Percentiles rank a stretch among this genome's conserved stretches.
phyloP scores from a whole-genome alignment of 2,797 vertebrate genomes.

The Enteromius paludinosus region DNA sequence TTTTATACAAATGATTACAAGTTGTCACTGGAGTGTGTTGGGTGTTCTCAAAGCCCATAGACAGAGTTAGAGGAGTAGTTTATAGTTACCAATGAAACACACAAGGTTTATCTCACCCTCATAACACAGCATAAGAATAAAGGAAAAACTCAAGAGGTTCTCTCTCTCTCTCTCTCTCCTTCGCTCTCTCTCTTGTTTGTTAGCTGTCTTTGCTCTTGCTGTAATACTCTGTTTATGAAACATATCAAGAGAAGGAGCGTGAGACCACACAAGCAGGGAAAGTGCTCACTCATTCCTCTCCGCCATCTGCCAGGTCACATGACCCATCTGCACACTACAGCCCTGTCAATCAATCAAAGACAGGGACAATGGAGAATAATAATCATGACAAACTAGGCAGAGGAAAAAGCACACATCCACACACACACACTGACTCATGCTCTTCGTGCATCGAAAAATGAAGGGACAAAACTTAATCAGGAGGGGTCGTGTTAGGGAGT shows the following conservation, averaged over 20 bases:
- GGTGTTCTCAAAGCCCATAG: background rate
- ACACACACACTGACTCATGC: slow-evolving; percentile 47
- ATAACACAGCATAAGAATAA: slow-evolving; percentile 1
- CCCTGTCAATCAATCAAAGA: slow-evolving; percentile 91
- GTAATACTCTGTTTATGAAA: slow-evolving; percentile 71
- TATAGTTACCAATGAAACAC: background rate
- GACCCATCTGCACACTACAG: slow-evolving; percentile 67
- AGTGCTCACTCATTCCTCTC: slow-evolving; percentile 71
- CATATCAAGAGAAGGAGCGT: slow-evolving; percentile 55
- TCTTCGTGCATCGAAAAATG: slow-evolving; percentile 76
- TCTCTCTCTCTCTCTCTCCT: slow-evolving; percentile 1
- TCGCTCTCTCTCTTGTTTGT: background rate
- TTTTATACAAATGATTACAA: background rate
- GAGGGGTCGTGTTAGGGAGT: slow-evolving; percentile 98
- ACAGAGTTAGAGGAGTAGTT: slow-evolving; percentile 10
- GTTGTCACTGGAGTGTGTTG: background rate
- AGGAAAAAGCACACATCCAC: slow-evolving; percentile 43
- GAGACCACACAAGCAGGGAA: slow-evolving; percentile 83
- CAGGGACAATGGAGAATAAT: slow-evolving; percentile 68
- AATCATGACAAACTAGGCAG: slow-evolving; percentile 56
- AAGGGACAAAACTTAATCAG: slow-evolving; percentile 98
- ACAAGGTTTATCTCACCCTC: slow-evolving; percentile 3
- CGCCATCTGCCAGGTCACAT: slow-evolving; percentile 89
- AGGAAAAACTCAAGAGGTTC: background rate
- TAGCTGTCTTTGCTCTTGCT: slow-evolving; percentile 65